Evolutionary conservation across 2,888 invertebrate genomes (phyloP).

Genomic region (Clunio marinus): DNA sequence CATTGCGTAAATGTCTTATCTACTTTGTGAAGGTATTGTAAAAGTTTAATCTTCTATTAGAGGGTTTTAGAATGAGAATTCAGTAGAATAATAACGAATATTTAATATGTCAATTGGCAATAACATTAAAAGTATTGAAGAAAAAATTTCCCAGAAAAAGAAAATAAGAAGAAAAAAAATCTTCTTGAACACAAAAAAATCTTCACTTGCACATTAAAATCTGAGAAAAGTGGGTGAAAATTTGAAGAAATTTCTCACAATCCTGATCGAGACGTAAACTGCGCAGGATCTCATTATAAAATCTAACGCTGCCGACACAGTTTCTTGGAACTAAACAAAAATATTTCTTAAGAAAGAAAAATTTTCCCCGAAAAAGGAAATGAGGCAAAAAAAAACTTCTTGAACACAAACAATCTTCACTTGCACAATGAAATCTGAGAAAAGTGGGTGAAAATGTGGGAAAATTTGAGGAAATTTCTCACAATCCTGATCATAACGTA

Average conservation of each 20-base stretch:
- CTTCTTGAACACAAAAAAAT: conserved; percentile 4
- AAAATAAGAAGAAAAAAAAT: too few species aligned
- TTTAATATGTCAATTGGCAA: too few species aligned
- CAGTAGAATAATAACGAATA: too few species aligned
- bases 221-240: conserved; percentile 1
- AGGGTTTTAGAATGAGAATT: too few species aligned
- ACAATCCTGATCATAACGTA: neutral
- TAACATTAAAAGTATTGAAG: too few species aligned
- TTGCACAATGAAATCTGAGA: neutral
- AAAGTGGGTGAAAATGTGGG: neutral
- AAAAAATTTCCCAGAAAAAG: too few species aligned
- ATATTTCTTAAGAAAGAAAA: too few species aligned
- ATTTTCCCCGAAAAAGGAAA: too few species aligned
- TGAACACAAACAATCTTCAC: conserved; percentile 7
- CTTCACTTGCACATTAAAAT: conserved; percentile 8
- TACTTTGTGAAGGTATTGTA: too few species aligned
- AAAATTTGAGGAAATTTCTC: conserved; percentile 1
- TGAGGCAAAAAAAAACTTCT: too few species aligned
- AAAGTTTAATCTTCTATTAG: too few species aligned
- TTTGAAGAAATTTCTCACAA: conserved; percentile 3
- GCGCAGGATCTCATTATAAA: conserved; percentile 27
- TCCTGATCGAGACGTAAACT: neutral
- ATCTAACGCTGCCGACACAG: neutral
- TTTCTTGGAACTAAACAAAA: neutral
- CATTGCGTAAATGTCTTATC: too few species aligned